These are phyloP conservation scores for Acanthopagrus latus DNA, from an alignment of 2,797 vertebrate genomes.

Conservation along the genomic window DNA sequence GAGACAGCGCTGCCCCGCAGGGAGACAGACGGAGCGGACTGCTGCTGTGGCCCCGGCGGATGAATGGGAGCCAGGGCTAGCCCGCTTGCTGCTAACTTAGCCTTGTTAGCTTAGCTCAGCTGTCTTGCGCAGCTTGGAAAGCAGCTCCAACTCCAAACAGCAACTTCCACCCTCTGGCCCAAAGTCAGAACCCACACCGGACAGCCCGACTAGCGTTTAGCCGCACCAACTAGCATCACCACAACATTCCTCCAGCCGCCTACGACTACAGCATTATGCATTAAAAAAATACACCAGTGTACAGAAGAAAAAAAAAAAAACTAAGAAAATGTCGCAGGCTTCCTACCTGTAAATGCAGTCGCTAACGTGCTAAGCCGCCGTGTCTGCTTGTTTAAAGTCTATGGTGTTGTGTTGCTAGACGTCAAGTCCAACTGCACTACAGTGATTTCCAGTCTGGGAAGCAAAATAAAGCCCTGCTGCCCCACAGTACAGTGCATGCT, in stretches of 20 bases:
- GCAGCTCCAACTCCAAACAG: slow-evolving; percentile 62
- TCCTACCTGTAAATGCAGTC: slow-evolving; percentile 72
- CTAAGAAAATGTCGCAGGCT: slow-evolving; percentile 20
- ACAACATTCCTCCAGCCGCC: slow-evolving; percentile 50
- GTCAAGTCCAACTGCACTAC: slow-evolving; percentile 77
- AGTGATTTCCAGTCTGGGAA: slow-evolving; percentile 69
- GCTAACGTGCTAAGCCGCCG: slow-evolving; percentile 49
- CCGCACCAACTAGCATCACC: slow-evolving; percentile 40
- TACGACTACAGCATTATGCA: slow-evolving; percentile 22
- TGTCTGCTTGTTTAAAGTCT: slow-evolving; percentile 59
- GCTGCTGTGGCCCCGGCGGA: slow-evolving; percentile 47
- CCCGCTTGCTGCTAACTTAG: slow-evolving; percentile 60
- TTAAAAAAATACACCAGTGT: slow-evolving; percentile 8
- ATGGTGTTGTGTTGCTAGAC: slow-evolving; percentile 69
- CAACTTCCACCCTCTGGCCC: slow-evolving; percentile 70
- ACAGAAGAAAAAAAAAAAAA: slow-evolving; percentile 22
- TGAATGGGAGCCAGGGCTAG: slow-evolving; percentile 51
- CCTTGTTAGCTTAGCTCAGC: slow-evolving; percentile 69
- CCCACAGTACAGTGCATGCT: slow-evolving; percentile 52
- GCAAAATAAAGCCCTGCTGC: slow-evolving; percentile 70
- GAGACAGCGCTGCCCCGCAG: slow-evolving; percentile 17
- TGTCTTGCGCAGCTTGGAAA: slow-evolving; percentile 72
- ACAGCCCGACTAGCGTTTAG: slow-evolving; percentile 49
- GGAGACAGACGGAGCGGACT: slow-evolving; percentile 1
- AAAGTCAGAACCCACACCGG: slow-evolving; percentile 57